phyloP scores from a whole-genome alignment of 1,140 invertebrate species.

The Aphelenchoides besseyi region DNA sequence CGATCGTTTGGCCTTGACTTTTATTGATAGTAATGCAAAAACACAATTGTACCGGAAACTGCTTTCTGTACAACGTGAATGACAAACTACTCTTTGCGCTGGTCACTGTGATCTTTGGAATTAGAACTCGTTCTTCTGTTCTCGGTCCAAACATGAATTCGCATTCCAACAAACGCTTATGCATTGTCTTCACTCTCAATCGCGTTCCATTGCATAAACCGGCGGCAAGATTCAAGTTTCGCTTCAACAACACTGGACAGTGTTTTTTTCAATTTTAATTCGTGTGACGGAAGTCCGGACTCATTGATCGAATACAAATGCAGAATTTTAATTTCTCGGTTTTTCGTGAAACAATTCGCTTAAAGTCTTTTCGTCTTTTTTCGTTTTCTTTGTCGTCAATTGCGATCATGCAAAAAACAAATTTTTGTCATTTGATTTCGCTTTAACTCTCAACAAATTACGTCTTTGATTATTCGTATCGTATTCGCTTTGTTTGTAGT shows the following conservation, averaged over 20 bases:
- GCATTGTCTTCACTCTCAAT: constrained; percentile 4
- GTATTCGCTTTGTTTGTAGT: background rate
- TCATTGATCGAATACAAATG: too few species aligned
- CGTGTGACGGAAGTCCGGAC: constrained; percentile 61
- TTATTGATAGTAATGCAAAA: too few species aligned
- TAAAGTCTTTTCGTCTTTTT: background rate
- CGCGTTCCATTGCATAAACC: constrained; percentile 42
- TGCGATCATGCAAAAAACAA: too few species aligned
- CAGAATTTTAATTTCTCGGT: too few species aligned
- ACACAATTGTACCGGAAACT: background rate
- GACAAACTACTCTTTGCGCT: background rate
- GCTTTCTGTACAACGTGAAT: too few species aligned
- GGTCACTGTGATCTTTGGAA: background rate
- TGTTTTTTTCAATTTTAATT: constrained; percentile 62
- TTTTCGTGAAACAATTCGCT: too few species aligned
- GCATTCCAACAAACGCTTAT: background rate
- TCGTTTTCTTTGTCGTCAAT: background rate
- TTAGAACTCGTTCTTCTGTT: constrained; percentile 1
- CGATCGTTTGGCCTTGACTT: too few species aligned
- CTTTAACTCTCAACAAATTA: background rate
- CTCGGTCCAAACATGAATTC: background rate
- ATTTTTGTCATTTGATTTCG: background rate
- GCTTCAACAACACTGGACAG: constrained; percentile 61
- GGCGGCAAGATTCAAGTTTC: constrained; percentile 57
- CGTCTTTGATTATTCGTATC: background rate